Conservation (phyloP, 2,113 vertebrate species). For the Acanthochromis polyacanthus region DNA sequence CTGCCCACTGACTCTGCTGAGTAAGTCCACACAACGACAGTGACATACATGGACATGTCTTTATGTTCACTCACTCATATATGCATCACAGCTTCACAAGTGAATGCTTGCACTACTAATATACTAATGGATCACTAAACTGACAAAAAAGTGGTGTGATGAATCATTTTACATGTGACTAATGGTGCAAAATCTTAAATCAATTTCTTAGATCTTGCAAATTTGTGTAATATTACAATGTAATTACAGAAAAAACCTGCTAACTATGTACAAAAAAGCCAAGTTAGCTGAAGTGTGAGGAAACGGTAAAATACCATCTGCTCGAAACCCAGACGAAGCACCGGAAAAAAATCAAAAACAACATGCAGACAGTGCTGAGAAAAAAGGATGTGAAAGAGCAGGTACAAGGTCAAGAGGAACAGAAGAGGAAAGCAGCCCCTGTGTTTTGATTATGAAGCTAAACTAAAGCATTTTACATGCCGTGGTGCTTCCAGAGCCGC, state of each 20-base stretch:
- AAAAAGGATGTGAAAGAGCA: accelerated
- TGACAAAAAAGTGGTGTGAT: not conserved
- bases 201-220: not conserved
- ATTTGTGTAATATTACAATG: not conserved
- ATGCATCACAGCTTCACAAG: not conserved
- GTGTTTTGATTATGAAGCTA: conserved; percentile 45
- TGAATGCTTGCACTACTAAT: not conserved
- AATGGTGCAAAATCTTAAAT: not conserved
- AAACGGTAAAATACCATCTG: not conserved
- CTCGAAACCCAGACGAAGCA: not conserved
- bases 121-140: too few species aligned
- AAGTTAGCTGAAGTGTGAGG: not conserved
- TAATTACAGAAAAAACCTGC: not conserved
- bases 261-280: not conserved
- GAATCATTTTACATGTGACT: not conserved
- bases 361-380: not conserved
- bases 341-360: conserved; percentile 12
- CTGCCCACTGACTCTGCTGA: conserved; percentile 93
- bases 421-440: not conserved
- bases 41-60: not conserved
- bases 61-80: not conserved
- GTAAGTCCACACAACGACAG: conserved; percentile 84
- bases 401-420: conserved; percentile 2
- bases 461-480: conserved; percentile 38
- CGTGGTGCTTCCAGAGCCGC: not conserved